A percentile compares a stretch with the other conserved stretches of the same genome.
These are phyloP conservation scores for Epinephelus lanceolatus DNA, from an alignment of 2,113 vertebrate genomes.

Conservation along the genomic window DNA sequence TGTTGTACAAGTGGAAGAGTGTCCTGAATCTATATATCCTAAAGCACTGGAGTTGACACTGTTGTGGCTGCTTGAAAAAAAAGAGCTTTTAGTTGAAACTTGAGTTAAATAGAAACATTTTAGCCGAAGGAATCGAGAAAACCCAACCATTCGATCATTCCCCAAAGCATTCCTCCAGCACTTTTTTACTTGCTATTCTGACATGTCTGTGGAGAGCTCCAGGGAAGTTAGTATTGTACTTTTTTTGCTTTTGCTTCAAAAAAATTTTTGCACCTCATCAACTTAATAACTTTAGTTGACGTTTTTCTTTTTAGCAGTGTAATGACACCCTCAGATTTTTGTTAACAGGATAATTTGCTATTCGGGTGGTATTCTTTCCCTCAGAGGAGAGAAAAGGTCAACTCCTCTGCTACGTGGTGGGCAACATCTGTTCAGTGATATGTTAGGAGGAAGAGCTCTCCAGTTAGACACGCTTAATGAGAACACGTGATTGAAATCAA, in stretches of 20 bases:
- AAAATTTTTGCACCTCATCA: conserved; percentile 7
- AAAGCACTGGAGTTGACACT: conserved; percentile 28
- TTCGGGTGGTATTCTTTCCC: conserved; percentile 9
- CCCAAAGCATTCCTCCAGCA: conserved; percentile 16
- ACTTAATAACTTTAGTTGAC: conserved; percentile 14
- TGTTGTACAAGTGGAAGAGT: conserved; percentile 30
- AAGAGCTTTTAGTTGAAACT: conserved; percentile 26
- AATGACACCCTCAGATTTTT: conserved; percentile 5
- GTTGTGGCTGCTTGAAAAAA: conserved; percentile 14
- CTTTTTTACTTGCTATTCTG: conserved; percentile 35
- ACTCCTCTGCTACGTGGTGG: conserved; percentile 10
- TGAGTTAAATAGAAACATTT: conserved; percentile 38
- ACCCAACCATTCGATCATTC: conserved; percentile 21
- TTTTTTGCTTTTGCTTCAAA: conserved; percentile 7
- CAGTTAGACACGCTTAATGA: background rate
- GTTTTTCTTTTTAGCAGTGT: conserved; percentile 8
- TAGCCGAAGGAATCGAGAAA: conserved; percentile 21
- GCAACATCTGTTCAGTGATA: conserved; percentile 45
- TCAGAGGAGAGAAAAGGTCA: conserved; percentile 47
- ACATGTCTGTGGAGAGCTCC: conserved; percentile 12
- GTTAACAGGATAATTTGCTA: background rate
- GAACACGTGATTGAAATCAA: conserved; percentile 1
- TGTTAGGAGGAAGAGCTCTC: conserved; percentile 37
- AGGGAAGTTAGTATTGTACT: background rate
- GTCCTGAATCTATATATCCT: conserved; percentile 31